phyloP scores from a whole-genome alignment of 2,113 vertebrate species.

The Dasyprocta punctata region DNA sequence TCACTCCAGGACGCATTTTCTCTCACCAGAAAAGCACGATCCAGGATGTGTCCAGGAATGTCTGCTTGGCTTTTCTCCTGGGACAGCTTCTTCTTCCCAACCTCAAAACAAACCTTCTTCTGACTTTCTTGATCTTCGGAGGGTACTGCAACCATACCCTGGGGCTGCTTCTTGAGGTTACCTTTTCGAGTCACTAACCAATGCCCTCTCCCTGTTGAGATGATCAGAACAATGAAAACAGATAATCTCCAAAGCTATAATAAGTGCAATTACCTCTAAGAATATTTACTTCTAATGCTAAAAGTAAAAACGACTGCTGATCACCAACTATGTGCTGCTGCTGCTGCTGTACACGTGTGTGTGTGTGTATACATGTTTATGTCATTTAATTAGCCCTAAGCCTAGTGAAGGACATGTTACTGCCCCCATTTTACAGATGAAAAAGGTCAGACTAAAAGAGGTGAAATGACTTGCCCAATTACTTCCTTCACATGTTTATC shows the following conservation, averaged over 20 bases:
- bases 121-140: not conserved
- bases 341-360: not conserved
- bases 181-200: slow-evolving; percentile 85
- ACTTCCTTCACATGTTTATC: not conserved
- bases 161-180: slow-evolving; percentile 64
- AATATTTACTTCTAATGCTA: not conserved
- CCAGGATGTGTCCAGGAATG: slow-evolving; percentile 75
- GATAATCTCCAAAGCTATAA: not conserved
- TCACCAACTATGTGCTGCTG: not conserved
- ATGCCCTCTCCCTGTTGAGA: slow-evolving; percentile 84
- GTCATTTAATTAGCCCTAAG: not conserved
- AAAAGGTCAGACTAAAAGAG: slow-evolving; percentile 15
- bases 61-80: not conserved
- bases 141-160: not conserved
- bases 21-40: slow-evolving; percentile 85
- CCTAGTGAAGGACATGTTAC: not conserved
- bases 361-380: not conserved
- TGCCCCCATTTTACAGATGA: not conserved
- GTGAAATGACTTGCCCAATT: not conserved
- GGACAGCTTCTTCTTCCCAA: slow-evolving; percentile 21
- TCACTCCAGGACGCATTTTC: not conserved
- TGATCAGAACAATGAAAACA: slow-evolving; percentile 37
- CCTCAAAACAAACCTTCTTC: slow-evolving; percentile 49
- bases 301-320: not conserved
- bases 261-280: not conserved